A percentile compares a stretch with the other conserved stretches of the same genome.
phyloP scores from a whole-genome alignment of 2,113 vertebrate genomes.

The Cyphomyrus plagiostoma region DNA sequence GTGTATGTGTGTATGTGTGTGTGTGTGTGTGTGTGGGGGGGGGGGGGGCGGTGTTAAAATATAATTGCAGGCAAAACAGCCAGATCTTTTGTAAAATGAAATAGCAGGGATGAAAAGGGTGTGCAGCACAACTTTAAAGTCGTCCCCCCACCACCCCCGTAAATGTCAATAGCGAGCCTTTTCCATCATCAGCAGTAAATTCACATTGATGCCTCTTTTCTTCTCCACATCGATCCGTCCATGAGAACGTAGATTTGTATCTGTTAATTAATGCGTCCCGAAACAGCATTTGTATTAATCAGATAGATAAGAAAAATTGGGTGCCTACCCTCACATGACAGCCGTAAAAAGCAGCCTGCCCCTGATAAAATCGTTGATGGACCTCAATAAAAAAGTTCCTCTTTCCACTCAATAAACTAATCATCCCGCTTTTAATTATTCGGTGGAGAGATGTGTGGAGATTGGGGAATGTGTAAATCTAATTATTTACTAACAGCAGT shows the following conservation, averaged over 20 bases:
- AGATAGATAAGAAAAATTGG: constrained; percentile 99
- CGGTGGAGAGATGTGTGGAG: constrained; percentile 85
- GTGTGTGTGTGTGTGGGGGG: neutral
- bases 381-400: constrained; percentile 92
- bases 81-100: constrained; percentile 61
- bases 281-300: constrained; percentile 99
- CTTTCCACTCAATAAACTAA: constrained; percentile 99
- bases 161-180: constrained; percentile 81
- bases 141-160: constrained; percentile 66
- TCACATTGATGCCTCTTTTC: constrained; percentile 99
- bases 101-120: constrained; percentile 68
- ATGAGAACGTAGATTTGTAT: constrained; percentile 99
- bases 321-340: constrained; percentile 95
- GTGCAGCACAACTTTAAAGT: constrained; percentile 70
- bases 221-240: constrained; percentile 98
- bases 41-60: constrained; percentile 49
- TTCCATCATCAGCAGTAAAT: constrained; percentile 99
- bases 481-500: constrained; percentile 86
- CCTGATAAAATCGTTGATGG: constrained; percentile 96
- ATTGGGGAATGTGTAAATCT: constrained; percentile 93
- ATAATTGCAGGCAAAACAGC: constrained; percentile 61
- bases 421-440: constrained; percentile 99
- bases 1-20: neutral
- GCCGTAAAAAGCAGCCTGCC: constrained; percentile 73
- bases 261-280: constrained; percentile 99